A percentile compares a stretch with the other conserved stretches of the same genome.
These are phyloP conservation scores for Ia io DNA, from an alignment of 2,113 vertebrate genomes.

Conservation along the genomic window DNA sequence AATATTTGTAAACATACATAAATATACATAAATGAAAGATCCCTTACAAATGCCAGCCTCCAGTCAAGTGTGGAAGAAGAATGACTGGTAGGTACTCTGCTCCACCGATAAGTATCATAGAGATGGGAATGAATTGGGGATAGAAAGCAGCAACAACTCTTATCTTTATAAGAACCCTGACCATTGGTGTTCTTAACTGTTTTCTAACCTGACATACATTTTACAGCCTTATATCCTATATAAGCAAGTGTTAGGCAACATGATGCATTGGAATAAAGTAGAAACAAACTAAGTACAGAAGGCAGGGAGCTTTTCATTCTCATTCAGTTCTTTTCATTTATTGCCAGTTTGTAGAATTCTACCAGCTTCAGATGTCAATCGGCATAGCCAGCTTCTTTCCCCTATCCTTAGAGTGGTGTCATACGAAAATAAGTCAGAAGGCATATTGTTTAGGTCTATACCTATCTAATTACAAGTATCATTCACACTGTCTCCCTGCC, in stretches of 20 bases:
- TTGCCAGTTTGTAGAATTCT: slow-evolving; percentile 25
- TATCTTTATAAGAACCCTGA: background rate
- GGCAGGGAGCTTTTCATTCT: background rate
- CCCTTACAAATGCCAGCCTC: background rate
- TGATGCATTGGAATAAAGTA: background rate
- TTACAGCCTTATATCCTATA: background rate
- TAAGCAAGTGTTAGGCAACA: background rate
- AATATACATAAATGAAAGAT: background rate
- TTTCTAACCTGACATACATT: background rate
- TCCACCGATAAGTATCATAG: too few relatives aligned
- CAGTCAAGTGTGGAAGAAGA: background rate
- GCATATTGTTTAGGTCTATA: background rate
- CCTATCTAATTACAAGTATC: background rate
- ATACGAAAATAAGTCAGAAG: slow-evolving; percentile 19
- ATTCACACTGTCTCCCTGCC: background rate
- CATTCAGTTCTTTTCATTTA: background rate
- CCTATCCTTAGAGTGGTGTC: background rate
- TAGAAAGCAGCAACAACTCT: background rate
- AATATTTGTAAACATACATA: background rate
- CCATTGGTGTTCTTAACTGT: background rate
- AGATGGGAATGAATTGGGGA: background rate
- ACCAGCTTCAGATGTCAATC: background rate
- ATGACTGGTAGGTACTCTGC: background rate
- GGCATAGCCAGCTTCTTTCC: background rate
- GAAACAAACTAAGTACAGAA: background rate